Evolutionary conservation across 2,888 invertebrate genomes (phyloP).

Genomic region (Drosophila rubida): DNA sequence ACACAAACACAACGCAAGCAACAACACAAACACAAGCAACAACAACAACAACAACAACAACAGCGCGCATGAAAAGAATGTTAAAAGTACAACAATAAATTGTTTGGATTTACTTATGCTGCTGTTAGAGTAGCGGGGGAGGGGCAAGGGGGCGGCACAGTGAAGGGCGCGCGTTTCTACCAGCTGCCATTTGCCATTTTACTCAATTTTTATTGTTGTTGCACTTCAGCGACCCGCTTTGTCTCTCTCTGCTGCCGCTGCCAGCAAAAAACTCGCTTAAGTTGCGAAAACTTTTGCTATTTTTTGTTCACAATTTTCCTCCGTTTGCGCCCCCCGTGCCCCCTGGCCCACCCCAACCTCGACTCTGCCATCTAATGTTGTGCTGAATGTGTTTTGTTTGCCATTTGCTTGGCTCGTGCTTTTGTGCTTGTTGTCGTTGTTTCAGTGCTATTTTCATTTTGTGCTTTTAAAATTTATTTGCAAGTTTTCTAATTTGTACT

Average conservation of each 20-base stretch:
- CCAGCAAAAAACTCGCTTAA: constrained; percentile 61
- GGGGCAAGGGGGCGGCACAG: neutral
- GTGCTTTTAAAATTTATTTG: constrained; percentile 78
- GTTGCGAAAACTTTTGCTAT: constrained; percentile 76
- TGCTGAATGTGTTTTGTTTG: constrained; percentile 72
- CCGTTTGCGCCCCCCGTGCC: constrained; percentile 11
- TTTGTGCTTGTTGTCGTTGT: constrained; percentile 23
- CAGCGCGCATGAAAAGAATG: constrained; percentile 69
- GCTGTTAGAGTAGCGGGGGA: constrained; percentile 1
- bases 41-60: constrained; percentile 52
- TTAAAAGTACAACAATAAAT: constrained; percentile 78
- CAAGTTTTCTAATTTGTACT: constrained; percentile 83
- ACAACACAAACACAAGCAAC: constrained; percentile 8
- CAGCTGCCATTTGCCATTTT: constrained; percentile 76
- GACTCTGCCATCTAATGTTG: constrained; percentile 29
- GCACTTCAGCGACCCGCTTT: constrained; percentile 76
- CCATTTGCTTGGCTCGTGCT: constrained; percentile 67
- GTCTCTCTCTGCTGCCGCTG: constrained; percentile 52
- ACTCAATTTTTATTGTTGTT: constrained; percentile 79
- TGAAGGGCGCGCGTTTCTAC: constrained; percentile 20
- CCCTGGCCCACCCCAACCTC: too few species aligned
- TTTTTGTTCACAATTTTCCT: constrained; percentile 52
- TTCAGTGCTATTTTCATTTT: constrained; percentile 58
- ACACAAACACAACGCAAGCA: constrained; percentile 14
- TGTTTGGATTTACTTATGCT: constrained; percentile 76